phyloP scores from a whole-genome alignment of 2,113 vertebrate genomes.

The Caloenas nicobarica region DNA sequence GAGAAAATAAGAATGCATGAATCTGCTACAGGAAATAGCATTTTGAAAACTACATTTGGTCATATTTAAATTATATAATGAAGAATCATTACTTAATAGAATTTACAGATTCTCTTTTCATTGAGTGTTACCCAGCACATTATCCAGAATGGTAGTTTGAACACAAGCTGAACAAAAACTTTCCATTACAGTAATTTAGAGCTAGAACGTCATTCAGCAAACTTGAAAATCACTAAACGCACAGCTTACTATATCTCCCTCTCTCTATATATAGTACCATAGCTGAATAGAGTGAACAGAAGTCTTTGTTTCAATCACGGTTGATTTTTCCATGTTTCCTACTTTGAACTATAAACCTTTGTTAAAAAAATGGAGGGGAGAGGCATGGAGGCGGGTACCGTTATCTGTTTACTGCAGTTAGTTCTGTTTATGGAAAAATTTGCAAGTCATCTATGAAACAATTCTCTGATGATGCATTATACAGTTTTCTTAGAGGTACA shows the following conservation, averaged over 20 bases:
- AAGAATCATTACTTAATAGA: background rate
- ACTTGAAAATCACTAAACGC: background rate
- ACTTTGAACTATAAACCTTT: background rate
- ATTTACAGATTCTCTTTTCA: background rate
- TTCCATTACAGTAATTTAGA: background rate
- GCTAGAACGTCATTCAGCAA: background rate
- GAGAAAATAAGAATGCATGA: background rate
- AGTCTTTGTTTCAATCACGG: background rate
- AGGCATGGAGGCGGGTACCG: rapidly evolving
- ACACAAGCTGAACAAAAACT: background rate
- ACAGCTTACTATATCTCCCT: background rate
- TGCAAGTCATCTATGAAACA: background rate
- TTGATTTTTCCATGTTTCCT: background rate
- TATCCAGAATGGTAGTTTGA: background rate
- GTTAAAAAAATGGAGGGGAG: background rate
- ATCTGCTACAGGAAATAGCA: background rate
- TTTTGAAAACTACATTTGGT: background rate
- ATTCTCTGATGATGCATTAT: background rate
- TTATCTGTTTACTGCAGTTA: background rate
- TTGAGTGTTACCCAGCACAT: background rate
- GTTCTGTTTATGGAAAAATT: background rate
- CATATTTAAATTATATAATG: background rate
- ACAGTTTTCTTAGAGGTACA: background rate
- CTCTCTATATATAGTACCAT: background rate
- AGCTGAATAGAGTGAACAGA: background rate